phyloP scores from a whole-genome alignment of 2,888 invertebrate species.

The Cerceris rybyensis region DNA sequence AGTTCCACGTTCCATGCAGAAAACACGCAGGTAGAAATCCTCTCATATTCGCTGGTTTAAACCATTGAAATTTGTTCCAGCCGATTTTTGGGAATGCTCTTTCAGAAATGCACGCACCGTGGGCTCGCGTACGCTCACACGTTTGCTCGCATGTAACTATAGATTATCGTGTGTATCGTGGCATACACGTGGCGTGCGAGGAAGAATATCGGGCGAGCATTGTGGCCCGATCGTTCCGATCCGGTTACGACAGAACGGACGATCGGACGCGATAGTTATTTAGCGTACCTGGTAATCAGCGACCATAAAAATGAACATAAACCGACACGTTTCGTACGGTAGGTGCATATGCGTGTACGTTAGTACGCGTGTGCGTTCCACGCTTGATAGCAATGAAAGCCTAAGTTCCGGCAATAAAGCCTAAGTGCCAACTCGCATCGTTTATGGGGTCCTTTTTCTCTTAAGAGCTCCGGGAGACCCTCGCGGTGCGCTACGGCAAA shows the following conservation, averaged over 20 bases:
- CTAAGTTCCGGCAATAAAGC: constrained; percentile 66
- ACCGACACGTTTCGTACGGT: constrained; percentile 69
- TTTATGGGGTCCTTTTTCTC: constrained; percentile 59
- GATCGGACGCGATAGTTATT: constrained; percentile 73
- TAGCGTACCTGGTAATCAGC: constrained; percentile 76
- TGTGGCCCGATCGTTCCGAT: constrained; percentile 60
- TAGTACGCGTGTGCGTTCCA: constrained; percentile 31
- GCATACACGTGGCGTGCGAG: constrained; percentile 39
- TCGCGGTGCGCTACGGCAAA: constrained; percentile 52
- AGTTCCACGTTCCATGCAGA: not conserved
- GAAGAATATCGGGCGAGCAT: constrained; percentile 52
- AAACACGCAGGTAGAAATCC: not conserved
- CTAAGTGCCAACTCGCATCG: constrained; percentile 67
- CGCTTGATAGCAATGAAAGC: constrained; percentile 62
- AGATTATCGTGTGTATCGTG: constrained; percentile 51
- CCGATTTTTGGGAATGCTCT: constrained; percentile 41
- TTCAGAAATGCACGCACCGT: constrained; percentile 15
- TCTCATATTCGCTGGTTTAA: constrained; percentile 9
- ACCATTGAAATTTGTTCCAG: constrained; percentile 38
- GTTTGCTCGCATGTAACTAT: constrained; percentile 27
- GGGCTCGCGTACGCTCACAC: not conserved
- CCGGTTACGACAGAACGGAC: constrained; percentile 70
- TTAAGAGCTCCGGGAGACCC: constrained; percentile 41
- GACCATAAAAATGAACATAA: constrained; percentile 76
- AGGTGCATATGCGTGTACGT: constrained; percentile 37